Base-by-base conservation (phyloP, 2,888 invertebrate species). In the Argyresthia goedartella region DNA sequence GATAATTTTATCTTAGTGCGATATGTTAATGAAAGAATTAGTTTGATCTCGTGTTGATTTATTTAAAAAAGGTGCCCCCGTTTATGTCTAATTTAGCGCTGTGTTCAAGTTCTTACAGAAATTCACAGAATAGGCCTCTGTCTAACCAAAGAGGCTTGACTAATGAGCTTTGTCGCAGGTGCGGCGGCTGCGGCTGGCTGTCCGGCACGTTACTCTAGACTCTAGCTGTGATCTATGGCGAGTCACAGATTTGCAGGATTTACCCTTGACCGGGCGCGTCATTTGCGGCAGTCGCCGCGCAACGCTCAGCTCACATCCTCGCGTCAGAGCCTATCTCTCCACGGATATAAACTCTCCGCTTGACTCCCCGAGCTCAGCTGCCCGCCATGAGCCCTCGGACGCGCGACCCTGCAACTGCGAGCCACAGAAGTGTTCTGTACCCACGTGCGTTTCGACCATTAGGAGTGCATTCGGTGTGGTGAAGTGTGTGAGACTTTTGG, bases 291-390 rank as follows among this genome's bases (percentile, higher is more conserved):
- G 81, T 81, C 73, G 71, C 66, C 67, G 69, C 76, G 72, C 78
- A 76, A 65, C 80, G 73, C 66, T 73, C 68, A 65, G 60, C 59
- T 71, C 55, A 71, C 64, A 76, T 76, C 78, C 81, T 81, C 69
- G 79, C 73, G 66, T 56, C 59, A 58, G 55, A 56, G 54, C 61
- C 57, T 72, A 73, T 59, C 72, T 7, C 52, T 36, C 10, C 14
- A 25, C 25, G 25, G 25, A 25, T 25, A 25, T 25, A 25, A 25
- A 25, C 25, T 25, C 3, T 25, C 25, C 25, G 25, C 25, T 25
- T 25, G 25, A 25, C 3, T 25, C 25, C 6, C 25, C 25, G 6
- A 25, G 25, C 25, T 25, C 25, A 25, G n/a, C n/a, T n/a, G n/a
- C 25, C 39, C 50, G 71, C 65, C 63, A 82, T 81, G 80, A 69